Percentiles rank a stretch among this genome's conserved stretches.
Conservation (phyloP, 2,797 vertebrate species). For the Botia kubotai region DNA sequence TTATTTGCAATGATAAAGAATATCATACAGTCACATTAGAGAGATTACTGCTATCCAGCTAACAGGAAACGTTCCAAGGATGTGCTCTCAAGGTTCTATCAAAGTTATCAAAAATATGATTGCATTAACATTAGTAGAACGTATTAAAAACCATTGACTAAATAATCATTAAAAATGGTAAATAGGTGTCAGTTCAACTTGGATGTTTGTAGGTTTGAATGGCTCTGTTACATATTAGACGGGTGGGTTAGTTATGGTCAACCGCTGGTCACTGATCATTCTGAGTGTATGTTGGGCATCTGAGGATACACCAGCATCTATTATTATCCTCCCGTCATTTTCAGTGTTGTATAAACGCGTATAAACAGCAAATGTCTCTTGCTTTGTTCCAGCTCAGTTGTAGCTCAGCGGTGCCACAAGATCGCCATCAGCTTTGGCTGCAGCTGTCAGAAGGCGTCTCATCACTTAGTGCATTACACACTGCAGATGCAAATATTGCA, state of each 20-base stretch:
- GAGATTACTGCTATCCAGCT: no score
- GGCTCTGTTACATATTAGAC: no score
- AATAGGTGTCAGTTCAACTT: no score
- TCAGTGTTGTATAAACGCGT: slow-evolving; percentile 12
- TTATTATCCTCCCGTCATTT: slow-evolving; percentile 17
- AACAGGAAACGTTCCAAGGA: no score
- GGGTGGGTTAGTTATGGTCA: no score
- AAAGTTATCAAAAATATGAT: no score
- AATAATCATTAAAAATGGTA: no score
- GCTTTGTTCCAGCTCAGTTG: slow-evolving; percentile 23
- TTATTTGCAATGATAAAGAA: slow-evolving; percentile 34
- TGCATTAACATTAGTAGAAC: no score
- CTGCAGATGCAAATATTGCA: slow-evolving; percentile 34
- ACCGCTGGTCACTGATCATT: background rate
- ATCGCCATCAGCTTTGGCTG: slow-evolving; percentile 38
- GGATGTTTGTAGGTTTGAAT: no score
- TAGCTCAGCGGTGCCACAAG: slow-evolving; percentile 33
- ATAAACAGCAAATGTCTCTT: slow-evolving; percentile 30
- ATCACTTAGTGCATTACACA: slow-evolving; percentile 35
- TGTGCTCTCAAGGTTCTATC: no score
- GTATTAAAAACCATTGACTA: no score
- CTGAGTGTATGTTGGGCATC: background rate
- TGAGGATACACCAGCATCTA: slow-evolving; percentile 5
- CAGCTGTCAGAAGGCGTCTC: slow-evolving; percentile 51
- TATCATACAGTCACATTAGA: slow-evolving; percentile 30